phyloP scores from a whole-genome alignment of 2,888 invertebrate genomes.

The Drosophila vallismaia region DNA sequence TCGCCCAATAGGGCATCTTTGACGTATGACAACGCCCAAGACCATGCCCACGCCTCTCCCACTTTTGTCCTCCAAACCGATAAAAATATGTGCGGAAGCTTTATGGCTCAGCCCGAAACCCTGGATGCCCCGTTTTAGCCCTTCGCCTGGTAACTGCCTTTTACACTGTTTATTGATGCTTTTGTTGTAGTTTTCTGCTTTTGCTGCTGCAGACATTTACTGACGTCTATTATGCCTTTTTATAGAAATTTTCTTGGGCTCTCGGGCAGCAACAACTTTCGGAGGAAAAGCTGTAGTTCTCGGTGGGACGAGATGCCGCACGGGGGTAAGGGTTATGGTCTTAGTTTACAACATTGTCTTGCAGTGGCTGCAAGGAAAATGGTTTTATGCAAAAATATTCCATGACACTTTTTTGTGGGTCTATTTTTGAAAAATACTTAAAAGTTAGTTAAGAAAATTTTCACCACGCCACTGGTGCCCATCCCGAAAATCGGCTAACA shows the following conservation, averaged over 20 bases:
- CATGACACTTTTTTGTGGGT: constrained; percentile 30
- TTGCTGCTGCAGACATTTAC: constrained; percentile 70
- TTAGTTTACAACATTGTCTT: constrained; percentile 75
- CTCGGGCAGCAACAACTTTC: constrained; percentile 43
- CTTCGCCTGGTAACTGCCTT: constrained; percentile 61
- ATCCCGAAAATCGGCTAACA: background rate
- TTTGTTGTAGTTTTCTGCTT: constrained; percentile 47
- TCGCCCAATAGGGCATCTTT: constrained; percentile 76
- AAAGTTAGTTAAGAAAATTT: constrained; percentile 31
- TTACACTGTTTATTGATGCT: constrained; percentile 75
- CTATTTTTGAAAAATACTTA: constrained; percentile 24
- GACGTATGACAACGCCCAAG: constrained; percentile 54
- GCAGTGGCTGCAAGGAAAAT: constrained; percentile 77
- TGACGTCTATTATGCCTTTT: constrained; percentile 78
- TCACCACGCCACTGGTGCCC: constrained; percentile 1
- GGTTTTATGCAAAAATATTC: constrained; percentile 72
- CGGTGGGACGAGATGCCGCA: background rate
- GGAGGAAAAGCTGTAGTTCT: constrained; percentile 11
- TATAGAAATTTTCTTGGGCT: constrained; percentile 68
- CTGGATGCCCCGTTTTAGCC: constrained; percentile 31
- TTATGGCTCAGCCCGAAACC: constrained; percentile 45
- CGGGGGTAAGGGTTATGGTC: constrained; percentile 34
- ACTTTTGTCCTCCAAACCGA: constrained; percentile 31
- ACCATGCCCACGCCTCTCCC: background rate
- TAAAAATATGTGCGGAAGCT: constrained; percentile 72